A percentile compares a stretch with the other conserved stretches of the same genome.
Evolutionary conservation across 2,113 vertebrate genomes (phyloP).

Genomic region (Panthera tigris): DNA sequence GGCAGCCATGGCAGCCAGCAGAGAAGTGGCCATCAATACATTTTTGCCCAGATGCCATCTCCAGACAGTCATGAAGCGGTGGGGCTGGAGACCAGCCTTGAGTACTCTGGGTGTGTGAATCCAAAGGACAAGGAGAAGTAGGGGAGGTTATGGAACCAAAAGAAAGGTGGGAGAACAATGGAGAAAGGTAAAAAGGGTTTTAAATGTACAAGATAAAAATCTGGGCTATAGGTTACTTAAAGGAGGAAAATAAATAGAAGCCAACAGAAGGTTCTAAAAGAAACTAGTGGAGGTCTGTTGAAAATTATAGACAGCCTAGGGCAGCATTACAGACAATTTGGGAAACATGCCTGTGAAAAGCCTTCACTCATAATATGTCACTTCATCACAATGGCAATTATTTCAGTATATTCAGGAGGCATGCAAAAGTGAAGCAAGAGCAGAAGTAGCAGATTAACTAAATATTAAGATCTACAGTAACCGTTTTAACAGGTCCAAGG

Average conservation of each 20-base stretch:
- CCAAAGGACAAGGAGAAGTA: background rate
- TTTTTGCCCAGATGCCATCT: background rate
- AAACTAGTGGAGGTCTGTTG: background rate
- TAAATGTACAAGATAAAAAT: constrained; percentile 2
- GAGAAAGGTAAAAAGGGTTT: constrained; percentile 10
- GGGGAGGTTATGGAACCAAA: background rate
- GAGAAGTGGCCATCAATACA: background rate
- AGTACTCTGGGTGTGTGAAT: background rate
- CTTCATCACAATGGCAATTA: background rate
- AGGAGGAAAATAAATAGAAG: constrained; percentile 33
- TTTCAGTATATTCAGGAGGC: background rate
- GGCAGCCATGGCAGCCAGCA: background rate
- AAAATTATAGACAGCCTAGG: background rate
- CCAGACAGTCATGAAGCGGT: background rate
- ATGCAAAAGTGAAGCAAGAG: background rate
- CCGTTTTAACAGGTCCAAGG: constrained; percentile 44
- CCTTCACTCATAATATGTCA: background rate
- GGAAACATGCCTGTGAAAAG: background rate
- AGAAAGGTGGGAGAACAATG: background rate
- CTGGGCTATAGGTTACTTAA: background rate
- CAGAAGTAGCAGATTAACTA: background rate
- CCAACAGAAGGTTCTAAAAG: background rate
- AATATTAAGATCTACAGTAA: background rate
- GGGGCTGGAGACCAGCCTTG: background rate
- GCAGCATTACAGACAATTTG: background rate